Evolutionary conservation across 1,140 invertebrate genomes (phyloP).

Genomic region (Eupeodes corollae): DNA sequence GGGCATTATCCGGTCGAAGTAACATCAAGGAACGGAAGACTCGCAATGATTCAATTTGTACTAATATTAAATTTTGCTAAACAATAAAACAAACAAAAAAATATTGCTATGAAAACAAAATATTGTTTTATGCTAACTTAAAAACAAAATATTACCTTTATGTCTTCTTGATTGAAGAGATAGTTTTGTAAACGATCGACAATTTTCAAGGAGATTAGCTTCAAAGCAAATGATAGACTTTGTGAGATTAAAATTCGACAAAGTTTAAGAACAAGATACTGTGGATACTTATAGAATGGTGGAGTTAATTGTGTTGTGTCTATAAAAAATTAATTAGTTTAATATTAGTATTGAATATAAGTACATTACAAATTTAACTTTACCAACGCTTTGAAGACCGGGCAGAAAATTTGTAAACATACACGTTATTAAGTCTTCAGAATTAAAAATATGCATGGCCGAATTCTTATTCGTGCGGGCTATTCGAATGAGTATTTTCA

Average conservation of each 20-base stretch:
- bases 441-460: conserved; percentile 44
- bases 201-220: conserved; percentile 12
- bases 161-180: conserved; percentile 20
- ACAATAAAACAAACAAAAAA: conserved; percentile 1
- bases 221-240: conserved; percentile 20
- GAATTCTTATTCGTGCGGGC: conserved; percentile 53
- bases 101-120: neutral
- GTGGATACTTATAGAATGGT: conserved; percentile 21
- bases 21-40: conserved; percentile 25
- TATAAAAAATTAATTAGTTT: conserved; percentile 1
- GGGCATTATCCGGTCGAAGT: conserved; percentile 19
- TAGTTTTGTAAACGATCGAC: conserved; percentile 18
- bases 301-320: conserved; percentile 2
- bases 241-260: conserved; percentile 25
- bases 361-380: neutral
- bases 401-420: conserved; percentile 52
- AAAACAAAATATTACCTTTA: conserved; percentile 16
- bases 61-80: conserved; percentile 31
- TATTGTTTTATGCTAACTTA: neutral
- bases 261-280: conserved; percentile 24
- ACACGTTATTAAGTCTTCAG: conserved; percentile 44
- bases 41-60: conserved; percentile 47
- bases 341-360: neutral
- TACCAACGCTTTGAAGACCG: conserved; percentile 5
- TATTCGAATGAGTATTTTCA: conserved; percentile 60